Evolutionary conservation across 2,888 invertebrate genomes (phyloP).

Genomic region (Sthenelais limicola): DNA sequence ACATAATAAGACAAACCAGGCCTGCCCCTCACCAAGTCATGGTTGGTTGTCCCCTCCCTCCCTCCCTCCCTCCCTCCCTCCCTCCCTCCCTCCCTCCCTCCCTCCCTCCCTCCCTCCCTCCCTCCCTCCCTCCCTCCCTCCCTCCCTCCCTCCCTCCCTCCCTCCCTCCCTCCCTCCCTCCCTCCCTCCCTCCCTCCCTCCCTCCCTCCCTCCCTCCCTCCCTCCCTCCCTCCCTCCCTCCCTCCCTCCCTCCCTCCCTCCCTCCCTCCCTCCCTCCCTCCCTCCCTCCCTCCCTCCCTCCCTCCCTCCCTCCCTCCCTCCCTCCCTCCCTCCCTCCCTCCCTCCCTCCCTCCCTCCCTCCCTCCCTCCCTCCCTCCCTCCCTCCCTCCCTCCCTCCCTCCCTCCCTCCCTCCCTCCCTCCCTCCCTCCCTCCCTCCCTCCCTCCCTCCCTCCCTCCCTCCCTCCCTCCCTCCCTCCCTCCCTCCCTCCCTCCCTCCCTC

Average conservation of each 20-base stretch:
- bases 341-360: too few species aligned
- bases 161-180: too few species aligned
- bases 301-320: not conserved
- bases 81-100: not conserved
- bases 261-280: not conserved
- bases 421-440: conserved; percentile 2
- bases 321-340: too few species aligned
- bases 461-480: not conserved
- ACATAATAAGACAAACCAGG: too few species aligned
- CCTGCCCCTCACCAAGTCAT: too few species aligned
- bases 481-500: not conserved
- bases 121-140: not conserved
- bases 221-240: conserved; percentile 9
- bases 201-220: conserved; percentile 10
- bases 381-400: not conserved
- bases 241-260: not conserved
- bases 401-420: not conserved
- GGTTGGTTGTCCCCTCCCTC: not conserved
- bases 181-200: too few species aligned
- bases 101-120: conserved; percentile 3
- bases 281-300: too few species aligned
- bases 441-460: not conserved
- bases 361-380: conserved; percentile 17
- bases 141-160: not conserved
- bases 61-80: not conserved